Evolutionary conservation across 53 echinoderm and acorn worm species (phyloP).

Genomic region (Actinopyga echinites): DNA sequence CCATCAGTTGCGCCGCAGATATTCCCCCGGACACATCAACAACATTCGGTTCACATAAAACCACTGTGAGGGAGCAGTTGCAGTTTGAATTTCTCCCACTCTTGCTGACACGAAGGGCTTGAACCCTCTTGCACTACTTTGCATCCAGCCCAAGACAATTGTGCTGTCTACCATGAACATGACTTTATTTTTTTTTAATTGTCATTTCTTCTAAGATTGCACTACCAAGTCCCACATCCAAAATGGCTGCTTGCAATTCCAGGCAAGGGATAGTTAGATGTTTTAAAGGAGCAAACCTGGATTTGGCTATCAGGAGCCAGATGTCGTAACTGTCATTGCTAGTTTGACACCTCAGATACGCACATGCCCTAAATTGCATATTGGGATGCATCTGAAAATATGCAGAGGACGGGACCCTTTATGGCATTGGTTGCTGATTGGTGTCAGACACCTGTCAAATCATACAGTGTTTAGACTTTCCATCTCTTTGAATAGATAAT

Average conservation of each 20-base stretch:
- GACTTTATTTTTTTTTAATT: not conserved
- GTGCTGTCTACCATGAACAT: constrained; percentile 68
- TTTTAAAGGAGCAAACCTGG: too few relatives aligned
- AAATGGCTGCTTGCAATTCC: constrained; percentile 54
- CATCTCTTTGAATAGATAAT: constrained; percentile 14
- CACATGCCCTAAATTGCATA: too few relatives aligned
- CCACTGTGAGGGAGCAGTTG: constrained; percentile 54
- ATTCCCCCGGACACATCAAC: too few relatives aligned
- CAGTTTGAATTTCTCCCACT: constrained; percentile 63
- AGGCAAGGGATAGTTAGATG: constrained; percentile 55
- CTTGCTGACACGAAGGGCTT: constrained; percentile 63
- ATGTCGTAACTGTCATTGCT: not conserved
- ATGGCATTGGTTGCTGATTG: too few relatives aligned
- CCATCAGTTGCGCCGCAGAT: too few relatives aligned
- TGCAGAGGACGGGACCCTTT: too few relatives aligned
- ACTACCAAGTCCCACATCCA: constrained; percentile 44
- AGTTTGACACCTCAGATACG: too few relatives aligned
- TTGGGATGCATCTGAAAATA: too few relatives aligned
- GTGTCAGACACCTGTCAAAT: too few relatives aligned
- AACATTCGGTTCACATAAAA: constrained; percentile 24
- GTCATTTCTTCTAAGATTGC: constrained; percentile 49
- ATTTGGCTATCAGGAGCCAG: constrained; percentile 53
- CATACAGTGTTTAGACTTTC: not conserved
- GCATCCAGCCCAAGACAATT: constrained; percentile 58
- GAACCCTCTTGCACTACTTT: constrained; percentile 44